Base-by-base conservation (phyloP, 2,113 vertebrate genomes). In the Centropristis striata region DNA sequence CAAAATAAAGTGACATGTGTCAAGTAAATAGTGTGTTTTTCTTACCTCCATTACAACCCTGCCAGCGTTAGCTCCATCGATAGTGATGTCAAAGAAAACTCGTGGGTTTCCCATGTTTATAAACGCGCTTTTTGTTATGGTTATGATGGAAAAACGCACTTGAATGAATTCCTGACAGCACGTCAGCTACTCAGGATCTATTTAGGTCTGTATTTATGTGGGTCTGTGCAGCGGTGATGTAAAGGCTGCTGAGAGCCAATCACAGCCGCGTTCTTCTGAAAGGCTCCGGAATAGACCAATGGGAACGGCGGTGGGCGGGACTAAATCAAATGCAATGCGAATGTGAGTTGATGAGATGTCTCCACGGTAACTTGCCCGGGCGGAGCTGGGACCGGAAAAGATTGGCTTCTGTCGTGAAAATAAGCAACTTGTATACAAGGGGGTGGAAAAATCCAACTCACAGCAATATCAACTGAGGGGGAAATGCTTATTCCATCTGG, bases 1-100 rank as follows among this genome's bases (percentile, higher is more conserved):
- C 1, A 47, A 73, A 39, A 15, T 8, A 3, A 8, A 18, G 12
- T 5, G 12, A 32, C 1, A 27, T 12, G 59, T 4, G 1, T 5
- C 3, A 1, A 47, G 15, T 18, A 9, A 28, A 28, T 0, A 15
- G 3, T 55, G 1, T 0, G 27, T 14, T 36, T 1, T 0, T 57
- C 81, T 92, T 89, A 96, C 96, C 96, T 96, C 95, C 68, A 97
- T 95, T 18, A 90, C 68, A 60, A 96, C 91, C 75, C 94, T 92
- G 23, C 96, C 96, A 0, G 87, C 36, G 4, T 20, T 27, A 0
- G 47, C 63, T 21, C 64, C 88, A 42, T 90, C 90, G 3, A 92
- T 72, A 2, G 76, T 21, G 42, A 96, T 86, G 55, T 96, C 96
- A 71, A 97, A 97, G 80, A 87, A 97, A 21, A 96, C 95, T 74